Evolutionary conservation across 2,888 invertebrate genomes (phyloP), one percentile per base, ranked within the genome.

Genomic region (Sinohyriopsis cumingii): DNA sequence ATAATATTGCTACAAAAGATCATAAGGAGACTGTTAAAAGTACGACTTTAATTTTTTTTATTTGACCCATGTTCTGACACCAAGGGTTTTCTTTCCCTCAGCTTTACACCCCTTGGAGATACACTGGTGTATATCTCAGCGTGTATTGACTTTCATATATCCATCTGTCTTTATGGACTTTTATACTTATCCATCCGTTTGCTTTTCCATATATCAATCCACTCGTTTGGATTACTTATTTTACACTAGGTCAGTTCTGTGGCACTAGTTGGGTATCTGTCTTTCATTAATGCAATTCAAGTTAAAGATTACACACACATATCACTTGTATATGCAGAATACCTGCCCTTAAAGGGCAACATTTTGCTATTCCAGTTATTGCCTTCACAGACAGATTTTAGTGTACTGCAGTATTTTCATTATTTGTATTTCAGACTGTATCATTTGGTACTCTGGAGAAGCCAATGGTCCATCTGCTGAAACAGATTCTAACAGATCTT

Each of bases 401-500:
- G 12, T 63, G 55, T 54, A 64, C 4, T 25, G 22, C 22, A 67
- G 19, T 6, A 18, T 33, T 56, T n/a, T 53, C 19, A 15, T 45
- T 64, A 59, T 70, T 76, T 75, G 59, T 72, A 77, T 90, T 90
- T 53, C 90, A 95, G 95, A 93, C 94, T n/a, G 93, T 97, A 28
- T 93, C 97, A 87, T 96, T 97, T 90, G 93, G 95, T 0, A 95
- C 96, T 83, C 90, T 97, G 77, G 94, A 95, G 87, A 95, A 95
- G 87, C 90, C 92, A 0, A 93, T 94, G 62, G 93, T 96, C n/a
- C 92, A 93, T 54, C 93, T 97, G 72, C 92, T 97, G 90, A 93
- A 95, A 0, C 94, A 94, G 85, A 93, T 95, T 6, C 91, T 97
- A 61, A 91, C 95, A 6, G 93, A 94, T 0, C 92, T 97, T 74